These are phyloP conservation scores for Ethmia dodecea DNA, from an alignment of 2,888 invertebrate species.

Conservation along the genomic window DNA sequence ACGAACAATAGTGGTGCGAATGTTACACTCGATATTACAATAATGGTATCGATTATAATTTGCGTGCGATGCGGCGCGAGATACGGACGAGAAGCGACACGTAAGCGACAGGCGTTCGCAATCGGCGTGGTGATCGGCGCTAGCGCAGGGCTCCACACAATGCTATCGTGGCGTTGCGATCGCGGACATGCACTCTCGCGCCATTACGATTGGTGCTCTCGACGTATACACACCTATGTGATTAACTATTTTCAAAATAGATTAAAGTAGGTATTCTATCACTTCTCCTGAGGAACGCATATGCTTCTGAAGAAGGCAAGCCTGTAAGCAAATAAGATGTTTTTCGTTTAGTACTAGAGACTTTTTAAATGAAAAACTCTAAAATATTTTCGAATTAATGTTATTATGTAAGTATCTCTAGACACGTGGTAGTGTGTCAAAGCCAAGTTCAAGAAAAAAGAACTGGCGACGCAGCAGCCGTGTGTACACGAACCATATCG, in stretches of 20 bases:
- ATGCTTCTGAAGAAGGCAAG: too few relatives aligned
- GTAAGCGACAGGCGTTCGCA: constrained; percentile 70
- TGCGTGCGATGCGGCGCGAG: constrained; percentile 71
- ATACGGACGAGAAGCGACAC: constrained; percentile 67
- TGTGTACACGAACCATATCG: too few relatives aligned
- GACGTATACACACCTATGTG: constrained; percentile 53
- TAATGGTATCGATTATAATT: constrained; percentile 78
- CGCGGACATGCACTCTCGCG: constrained; percentile 66
- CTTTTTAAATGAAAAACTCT: too few relatives aligned
- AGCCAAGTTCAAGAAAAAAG: too few relatives aligned
- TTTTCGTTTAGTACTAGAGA: too few relatives aligned
- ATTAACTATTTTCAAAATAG: constrained; percentile 52
- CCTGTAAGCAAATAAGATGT: too few relatives aligned
- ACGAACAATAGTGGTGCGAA: constrained; percentile 67
- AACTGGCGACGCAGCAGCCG: too few relatives aligned
- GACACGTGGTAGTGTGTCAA: too few relatives aligned
- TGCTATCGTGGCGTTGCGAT: constrained; percentile 71
- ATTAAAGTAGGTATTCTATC: neutral
- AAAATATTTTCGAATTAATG: too few relatives aligned
- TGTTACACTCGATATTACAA: constrained; percentile 72
- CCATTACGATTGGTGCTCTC: constrained; percentile 66
- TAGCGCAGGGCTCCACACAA: constrained; percentile 60
- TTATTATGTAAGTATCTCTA: too few relatives aligned
- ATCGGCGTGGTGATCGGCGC: constrained; percentile 69
- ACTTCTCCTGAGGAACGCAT: too few relatives aligned